These are phyloP conservation scores for Caenorhabditis brenneri DNA, from an alignment of 1,140 invertebrate genomes.

Conservation along the genomic window DNA sequence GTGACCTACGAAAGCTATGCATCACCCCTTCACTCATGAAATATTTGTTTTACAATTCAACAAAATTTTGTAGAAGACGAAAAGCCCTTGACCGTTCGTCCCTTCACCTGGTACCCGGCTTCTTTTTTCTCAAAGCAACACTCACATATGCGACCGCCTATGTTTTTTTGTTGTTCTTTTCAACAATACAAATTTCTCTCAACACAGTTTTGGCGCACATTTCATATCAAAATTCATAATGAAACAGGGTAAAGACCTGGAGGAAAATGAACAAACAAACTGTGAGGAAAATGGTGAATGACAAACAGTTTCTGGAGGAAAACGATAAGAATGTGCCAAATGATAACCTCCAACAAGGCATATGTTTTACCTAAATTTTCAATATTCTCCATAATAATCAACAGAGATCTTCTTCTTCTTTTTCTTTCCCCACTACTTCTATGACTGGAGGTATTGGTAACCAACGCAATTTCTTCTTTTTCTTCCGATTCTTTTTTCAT, in stretches of 20 bases:
- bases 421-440: not conserved
- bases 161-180: not conserved
- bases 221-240: not conserved
- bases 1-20: not conserved
- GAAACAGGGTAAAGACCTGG: not conserved
- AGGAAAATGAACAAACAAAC: not conserved
- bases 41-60: not conserved
- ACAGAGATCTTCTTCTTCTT: not conserved
- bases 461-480: not conserved
- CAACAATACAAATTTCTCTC: not conserved
- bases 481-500: not conserved
- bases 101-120: not conserved
- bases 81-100: constrained; percentile 21
- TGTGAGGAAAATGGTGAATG: not conserved
- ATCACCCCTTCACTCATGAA: not conserved
- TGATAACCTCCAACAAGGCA: not conserved
- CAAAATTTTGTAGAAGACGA: not conserved
- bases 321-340: constrained; percentile 1
- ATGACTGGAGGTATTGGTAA: not conserved
- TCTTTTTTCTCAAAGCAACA: not conserved
- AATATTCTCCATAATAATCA: not conserved
- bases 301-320: not conserved
- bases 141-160: not conserved
- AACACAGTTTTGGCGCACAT: constrained; percentile 12
- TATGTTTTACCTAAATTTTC: not conserved